Base-by-base conservation (phyloP, 2,888 invertebrate species). In the Smittia aterrima region DNA sequence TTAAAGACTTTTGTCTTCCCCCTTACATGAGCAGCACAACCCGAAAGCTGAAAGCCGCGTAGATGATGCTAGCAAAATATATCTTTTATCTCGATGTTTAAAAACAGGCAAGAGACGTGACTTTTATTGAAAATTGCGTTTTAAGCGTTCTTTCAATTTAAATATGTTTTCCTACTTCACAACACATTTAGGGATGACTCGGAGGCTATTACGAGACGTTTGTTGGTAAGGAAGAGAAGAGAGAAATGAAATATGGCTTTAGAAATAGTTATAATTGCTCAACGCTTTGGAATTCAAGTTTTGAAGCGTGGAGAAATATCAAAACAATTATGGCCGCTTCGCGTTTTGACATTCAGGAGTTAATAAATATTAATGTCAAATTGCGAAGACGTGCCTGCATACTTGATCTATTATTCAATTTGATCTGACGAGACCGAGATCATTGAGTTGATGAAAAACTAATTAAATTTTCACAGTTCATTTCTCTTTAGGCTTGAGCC, bases 51-150 rank as follows among this genome's bases (percentile, higher is more conserved):
- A 38, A 38, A 47, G 47, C 16, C 16, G 47, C 47, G 47, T 47
- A 47, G 47, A 47, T 13, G 47, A n/a, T 7, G 16, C 47, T 13
- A 47, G 47, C 47, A 18, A 24, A 22, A 71, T 54, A 54, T 54
- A 71, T 71, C 68, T 71, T 71, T 71, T 71, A 71, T 71, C 70
- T 71, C 27, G 22, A 71, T 54, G 68, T 41, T 24, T 68, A 38
- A 67, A 68, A 40, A 22, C 41, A 41, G 22, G 41, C 67, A n/a
- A 24, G 20, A 47, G 54, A 71, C 70, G 70, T 71, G 70, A 71
- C 70, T 71, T 71, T 71, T 71, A 32, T 71, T 22, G 54, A 54
- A 71, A 71, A 71, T 71, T 71, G 70, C 70, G 54, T 54, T 71
- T 71, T 71, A 71, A 68, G 41, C 40, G 68, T n/a, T 62, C 54